Evolutionary conservation across 2,113 vertebrate species (phyloP), one percentile per base, ranked within the genome.

Genomic region (Sceloporus undulatus): DNA sequence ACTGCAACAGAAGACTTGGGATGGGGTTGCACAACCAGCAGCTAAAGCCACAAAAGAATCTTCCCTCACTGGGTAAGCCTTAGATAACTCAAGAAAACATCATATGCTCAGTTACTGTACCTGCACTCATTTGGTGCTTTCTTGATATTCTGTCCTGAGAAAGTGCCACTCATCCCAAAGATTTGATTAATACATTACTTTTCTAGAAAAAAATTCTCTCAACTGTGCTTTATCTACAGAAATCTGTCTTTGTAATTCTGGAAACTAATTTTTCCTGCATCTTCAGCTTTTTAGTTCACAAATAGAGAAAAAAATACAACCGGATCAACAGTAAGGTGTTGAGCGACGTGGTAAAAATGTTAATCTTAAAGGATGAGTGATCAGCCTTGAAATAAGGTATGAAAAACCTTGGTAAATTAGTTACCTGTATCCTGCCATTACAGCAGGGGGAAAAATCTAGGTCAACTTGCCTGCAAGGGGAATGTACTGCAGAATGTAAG

Each of bases 361-460:
- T 92, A 94, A 94, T 85, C 29, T 71, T 27, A 38, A 73, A 87
- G 66, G 0, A 2, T 90, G 92, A 94, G 89, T 85, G 89, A 79
- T 80, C 88, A 84, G 90, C 75, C 84, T 38, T 79, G 87, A 90
- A 95, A 54, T 38, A 54, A 62, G 76, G 42, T 83, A 66, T 78
- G 91, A 82, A 88, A 92, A 94, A 94, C 93, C 79, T 91, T 85
- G 73, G 94, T 96, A 94, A 96, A 97, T 97, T 91, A 96, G 93
- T 97, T 94, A 95, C 95, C 94, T 94, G 88, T 86, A 94, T 77
- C 65, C 59, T 75, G 91, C 93, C 91, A 91, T 91, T 93, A 95
- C 94, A 38, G 88, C 82, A 85, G 52, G 78, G 88, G 4, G 9
- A 78, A 77, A 92, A 88, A 88, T 87, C 87, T 90, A 84, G 87